These are phyloP conservation scores for Drosophila nigrodunni DNA, from an alignment of 1,140 invertebrate species.

Conservation along the genomic window DNA sequence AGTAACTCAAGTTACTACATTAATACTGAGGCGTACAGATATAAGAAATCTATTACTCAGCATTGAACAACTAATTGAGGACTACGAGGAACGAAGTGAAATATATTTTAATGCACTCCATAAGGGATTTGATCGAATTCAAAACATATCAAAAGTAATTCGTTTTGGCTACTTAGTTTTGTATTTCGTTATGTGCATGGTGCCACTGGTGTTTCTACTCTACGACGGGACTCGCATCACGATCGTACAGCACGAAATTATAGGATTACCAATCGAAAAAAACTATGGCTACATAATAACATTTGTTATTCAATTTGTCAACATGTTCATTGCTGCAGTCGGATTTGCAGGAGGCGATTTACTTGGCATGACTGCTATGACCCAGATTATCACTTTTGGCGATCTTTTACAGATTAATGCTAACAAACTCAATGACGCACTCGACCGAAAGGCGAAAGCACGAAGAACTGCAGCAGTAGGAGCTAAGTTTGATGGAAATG, in stretches of 20 bases:
- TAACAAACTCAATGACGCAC: conserved; percentile 21
- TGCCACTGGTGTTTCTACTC: conserved; percentile 26
- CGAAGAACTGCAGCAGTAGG: conserved; percentile 10
- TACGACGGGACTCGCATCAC: conserved; percentile 55
- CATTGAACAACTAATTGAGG: conserved; percentile 19
- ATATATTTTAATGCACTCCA: conserved; percentile 26
- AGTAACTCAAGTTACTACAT: conserved; percentile 25
- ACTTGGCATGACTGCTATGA: conserved; percentile 39
- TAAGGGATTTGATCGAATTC: conserved; percentile 41
- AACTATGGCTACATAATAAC: conserved; percentile 47
- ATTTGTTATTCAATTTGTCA: conserved; percentile 47
- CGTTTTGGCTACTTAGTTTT: conserved; percentile 45
- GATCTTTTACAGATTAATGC: conserved; percentile 56
- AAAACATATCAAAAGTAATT: conserved; percentile 32
- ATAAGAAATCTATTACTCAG: conserved; percentile 33
- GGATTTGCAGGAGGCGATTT: conserved; percentile 63
- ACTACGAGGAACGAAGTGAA: conserved; percentile 37
- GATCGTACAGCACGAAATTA: conserved; percentile 52
- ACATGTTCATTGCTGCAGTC: conserved; percentile 40
- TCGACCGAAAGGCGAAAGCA: conserved; percentile 25
- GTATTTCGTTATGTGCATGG: conserved; percentile 32
- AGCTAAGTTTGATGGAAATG: not conserved
- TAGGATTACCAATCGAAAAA: conserved; percentile 48
- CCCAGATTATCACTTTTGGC: conserved; percentile 55
- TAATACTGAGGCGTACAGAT: conserved; percentile 29